These are phyloP conservation scores for Bucorvus abyssinicus DNA, from an alignment of 2,797 vertebrate genomes.

Conservation along the genomic window DNA sequence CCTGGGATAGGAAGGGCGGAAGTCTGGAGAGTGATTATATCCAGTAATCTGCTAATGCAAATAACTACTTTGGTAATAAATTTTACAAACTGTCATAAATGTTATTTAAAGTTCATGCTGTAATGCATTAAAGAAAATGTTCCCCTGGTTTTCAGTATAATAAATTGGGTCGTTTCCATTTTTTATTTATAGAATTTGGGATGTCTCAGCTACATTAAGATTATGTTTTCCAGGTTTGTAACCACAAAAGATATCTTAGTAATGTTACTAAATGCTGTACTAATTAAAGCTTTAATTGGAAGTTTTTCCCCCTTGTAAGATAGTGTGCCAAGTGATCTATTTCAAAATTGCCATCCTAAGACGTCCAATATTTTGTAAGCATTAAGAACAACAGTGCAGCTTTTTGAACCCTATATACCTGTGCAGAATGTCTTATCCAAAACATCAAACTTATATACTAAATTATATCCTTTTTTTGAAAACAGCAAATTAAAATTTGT, in stretches of 20 bases:
- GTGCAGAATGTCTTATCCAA: not conserved
- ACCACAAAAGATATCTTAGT: not conserved
- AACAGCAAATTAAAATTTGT: not conserved
- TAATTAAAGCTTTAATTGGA: not conserved
- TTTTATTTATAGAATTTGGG: not conserved
- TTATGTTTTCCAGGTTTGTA: not conserved
- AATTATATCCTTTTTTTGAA: not conserved
- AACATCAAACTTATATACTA: not conserved
- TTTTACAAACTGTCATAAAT: not conserved
- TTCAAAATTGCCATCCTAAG: not conserved
- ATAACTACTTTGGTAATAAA: not conserved
- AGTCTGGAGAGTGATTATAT: not conserved
- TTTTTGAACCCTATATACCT: not conserved
- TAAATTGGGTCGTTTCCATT: not conserved
- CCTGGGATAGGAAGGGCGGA: rapidly evolving
- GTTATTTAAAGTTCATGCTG: not conserved
- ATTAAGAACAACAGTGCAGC: not conserved
- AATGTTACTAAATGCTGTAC: not conserved
- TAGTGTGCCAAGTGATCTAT: not conserved
- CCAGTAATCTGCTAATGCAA: not conserved
- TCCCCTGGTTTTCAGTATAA: not conserved
- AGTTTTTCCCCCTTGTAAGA: not conserved
- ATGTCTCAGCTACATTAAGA: not conserved
- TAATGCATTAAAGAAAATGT: not conserved
- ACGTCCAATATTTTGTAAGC: not conserved